Base-by-base conservation (phyloP, 2,113 vertebrate genomes). In the Malurus elegans region DNA sequence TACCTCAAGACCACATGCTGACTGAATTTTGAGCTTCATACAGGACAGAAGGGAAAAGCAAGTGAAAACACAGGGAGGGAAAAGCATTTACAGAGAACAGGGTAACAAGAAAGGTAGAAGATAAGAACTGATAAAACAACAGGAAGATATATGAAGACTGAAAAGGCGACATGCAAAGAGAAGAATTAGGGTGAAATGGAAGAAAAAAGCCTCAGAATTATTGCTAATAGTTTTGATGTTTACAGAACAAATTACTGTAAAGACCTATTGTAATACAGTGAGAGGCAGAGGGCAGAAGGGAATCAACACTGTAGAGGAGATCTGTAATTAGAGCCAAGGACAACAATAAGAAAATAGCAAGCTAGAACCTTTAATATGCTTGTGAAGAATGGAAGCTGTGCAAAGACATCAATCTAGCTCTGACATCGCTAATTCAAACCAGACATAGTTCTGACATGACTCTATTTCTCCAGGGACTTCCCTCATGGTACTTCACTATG, bases 381-480 rank as follows among this genome's bases (percentile, higher is more conserved):
- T 2, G 8, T 40, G 48, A 65, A 69, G 74, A 79, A 64, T 19
- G 23, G 48, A 56, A 87, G 21, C 62, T 75, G 44, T 19, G n/a
- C 48, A 95, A 65, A 88, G 67, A 78, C 36, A 65, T 23, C 0
- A 1, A 85, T 70, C 48, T 26, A 72, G 62, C n/a, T 86, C 71
- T 58, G 75, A 86, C 32, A 54, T 12, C 36, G 31, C 67, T 90
- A 83, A 92, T 73, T 83, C 54, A 86, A 92, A 92, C 19, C 92
- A 95, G 88, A 88, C 79, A 84, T 74, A 58, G 82, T 32, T 93
- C 75, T 83, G 71, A 54, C 58, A 47, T 58, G 79, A 95, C 38
- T 62, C 1, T 38, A 69, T 76, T 65, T 85, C 94, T 70, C 96
- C 51, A 83, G 75, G 71, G 92, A 92, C 36, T 69, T 71, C 38